Conservation (phyloP, 2,888 invertebrate species). For the Brachyptera putata region DNA sequence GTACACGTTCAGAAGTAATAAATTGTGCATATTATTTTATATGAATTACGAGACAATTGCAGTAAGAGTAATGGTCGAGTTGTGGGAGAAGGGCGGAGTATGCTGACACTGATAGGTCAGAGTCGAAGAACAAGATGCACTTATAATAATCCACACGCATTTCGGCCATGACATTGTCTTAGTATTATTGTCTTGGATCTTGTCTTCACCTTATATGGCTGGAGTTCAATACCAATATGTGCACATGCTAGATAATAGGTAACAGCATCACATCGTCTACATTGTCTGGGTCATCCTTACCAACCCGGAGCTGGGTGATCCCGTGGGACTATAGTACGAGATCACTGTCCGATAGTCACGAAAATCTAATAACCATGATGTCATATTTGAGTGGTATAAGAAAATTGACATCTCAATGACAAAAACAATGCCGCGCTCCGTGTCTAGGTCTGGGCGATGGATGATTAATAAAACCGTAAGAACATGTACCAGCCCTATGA, state of each 20-base stretch:
- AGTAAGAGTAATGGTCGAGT: too few relatives aligned
- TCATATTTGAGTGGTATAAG: background rate
- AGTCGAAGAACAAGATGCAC: too few relatives aligned
- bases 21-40: constrained; percentile 1
- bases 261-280: background rate
- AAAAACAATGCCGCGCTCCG: background rate
- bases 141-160: too few relatives aligned
- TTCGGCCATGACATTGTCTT: constrained; percentile 9
- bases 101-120: too few relatives aligned
- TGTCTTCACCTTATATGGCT: constrained; percentile 12
- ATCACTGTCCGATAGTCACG: constrained; percentile 5
- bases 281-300: background rate
- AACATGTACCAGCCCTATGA: too few relatives aligned
- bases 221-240: background rate
- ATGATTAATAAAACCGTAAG: too few relatives aligned
- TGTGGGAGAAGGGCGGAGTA: too few relatives aligned
- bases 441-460: background rate
- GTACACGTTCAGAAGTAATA: too few relatives aligned
- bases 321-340: background rate
- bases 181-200: background rate
- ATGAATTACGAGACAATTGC: too few relatives aligned
- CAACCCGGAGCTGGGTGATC: background rate
- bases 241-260: background rate
- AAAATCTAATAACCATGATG: background rate
- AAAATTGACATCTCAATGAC: constrained; percentile 1